Percentiles rank a stretch among this genome's conserved stretches.
phyloP scores from a whole-genome alignment of 2,888 invertebrate species.

The Drosophila engyochracea region DNA sequence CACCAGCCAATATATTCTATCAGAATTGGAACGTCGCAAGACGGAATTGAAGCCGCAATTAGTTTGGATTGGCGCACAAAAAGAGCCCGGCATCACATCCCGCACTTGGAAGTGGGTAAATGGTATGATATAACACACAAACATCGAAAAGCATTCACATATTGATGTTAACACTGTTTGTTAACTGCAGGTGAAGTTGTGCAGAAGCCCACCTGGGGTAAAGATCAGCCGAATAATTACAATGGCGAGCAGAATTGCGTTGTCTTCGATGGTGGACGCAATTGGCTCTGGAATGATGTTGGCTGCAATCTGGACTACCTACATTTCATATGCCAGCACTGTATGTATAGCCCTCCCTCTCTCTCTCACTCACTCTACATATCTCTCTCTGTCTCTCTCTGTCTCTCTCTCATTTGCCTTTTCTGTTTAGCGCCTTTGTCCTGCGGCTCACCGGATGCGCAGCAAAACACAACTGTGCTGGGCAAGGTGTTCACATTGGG shows the following conservation, averaged over 20 bases:
- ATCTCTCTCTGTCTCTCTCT: neutral
- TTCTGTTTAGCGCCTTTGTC: conserved; percentile 90
- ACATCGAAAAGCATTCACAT: no score
- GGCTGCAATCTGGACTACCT: conserved; percentile 97
- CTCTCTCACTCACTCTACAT: neutral
- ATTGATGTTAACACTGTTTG: no score
- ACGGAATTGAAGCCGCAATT: conserved; percentile 92
- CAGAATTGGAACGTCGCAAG: conserved; percentile 93
- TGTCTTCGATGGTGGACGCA: conserved; percentile 95
- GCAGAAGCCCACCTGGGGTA: conserved; percentile 94
- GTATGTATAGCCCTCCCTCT: conserved; percentile 87
- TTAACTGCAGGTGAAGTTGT: conserved; percentile 89
- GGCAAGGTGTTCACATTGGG: conserved; percentile 90
- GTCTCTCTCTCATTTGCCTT: conserved; percentile 38
- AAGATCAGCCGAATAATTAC: conserved; percentile 97
- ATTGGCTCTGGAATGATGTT: conserved; percentile 97
- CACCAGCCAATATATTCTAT: conserved; percentile 87
- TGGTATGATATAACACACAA: conserved; percentile 87
- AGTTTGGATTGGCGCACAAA: conserved; percentile 96
- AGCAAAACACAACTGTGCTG: conserved; percentile 92
- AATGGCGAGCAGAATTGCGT: conserved; percentile 98
- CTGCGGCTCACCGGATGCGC: conserved; percentile 95
- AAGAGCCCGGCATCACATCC: conserved; percentile 93
- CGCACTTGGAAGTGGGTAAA: conserved; percentile 96
- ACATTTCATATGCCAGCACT: conserved; percentile 96